phyloP scores from a whole-genome alignment of 2,113 vertebrate species.

The Phoenicopterus ruber region DNA sequence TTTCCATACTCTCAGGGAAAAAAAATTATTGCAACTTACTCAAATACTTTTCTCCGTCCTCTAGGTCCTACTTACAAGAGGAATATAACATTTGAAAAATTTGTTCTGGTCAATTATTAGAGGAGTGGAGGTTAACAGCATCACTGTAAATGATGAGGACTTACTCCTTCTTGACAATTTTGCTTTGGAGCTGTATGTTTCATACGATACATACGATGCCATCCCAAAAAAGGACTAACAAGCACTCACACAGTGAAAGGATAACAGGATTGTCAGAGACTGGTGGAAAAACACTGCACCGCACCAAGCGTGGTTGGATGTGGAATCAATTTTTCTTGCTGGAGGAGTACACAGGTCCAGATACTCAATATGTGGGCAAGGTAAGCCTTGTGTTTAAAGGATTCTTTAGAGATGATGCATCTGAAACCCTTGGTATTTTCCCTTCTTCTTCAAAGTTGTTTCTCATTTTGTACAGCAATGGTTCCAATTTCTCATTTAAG shows the following conservation, averaged over 20 bases:
- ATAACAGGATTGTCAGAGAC: constrained; percentile 69
- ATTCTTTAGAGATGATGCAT: neutral
- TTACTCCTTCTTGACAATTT: constrained; percentile 44
- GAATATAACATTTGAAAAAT: neutral
- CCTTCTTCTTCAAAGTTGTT: neutral
- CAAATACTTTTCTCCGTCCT: neutral
- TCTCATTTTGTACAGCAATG: neutral
- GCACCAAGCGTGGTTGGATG: constrained; percentile 96
- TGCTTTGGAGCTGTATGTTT: constrained; percentile 70
- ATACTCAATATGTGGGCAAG: constrained; percentile 97
- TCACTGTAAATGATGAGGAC: constrained; percentile 69
- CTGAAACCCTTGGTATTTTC: neutral
- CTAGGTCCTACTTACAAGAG: constrained; percentile 24
- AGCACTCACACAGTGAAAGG: constrained; percentile 42
- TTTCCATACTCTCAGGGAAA: neutral
- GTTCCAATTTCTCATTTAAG: neutral
- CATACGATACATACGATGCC: constrained; percentile 20
- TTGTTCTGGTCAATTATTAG: constrained; percentile 13
- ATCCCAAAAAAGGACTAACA: constrained; percentile 45
- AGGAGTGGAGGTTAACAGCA: neutral
- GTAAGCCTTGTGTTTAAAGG: constrained; percentile 72
- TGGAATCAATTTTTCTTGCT: constrained; percentile 99
- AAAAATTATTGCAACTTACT: neutral
- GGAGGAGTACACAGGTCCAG: constrained; percentile 92
- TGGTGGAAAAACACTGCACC: constrained; percentile 80